These are phyloP conservation scores for Ianthella basta DNA, from an alignment of 37 sponge, comb jelly and placozoan genomes.

Conservation along the genomic window DNA sequence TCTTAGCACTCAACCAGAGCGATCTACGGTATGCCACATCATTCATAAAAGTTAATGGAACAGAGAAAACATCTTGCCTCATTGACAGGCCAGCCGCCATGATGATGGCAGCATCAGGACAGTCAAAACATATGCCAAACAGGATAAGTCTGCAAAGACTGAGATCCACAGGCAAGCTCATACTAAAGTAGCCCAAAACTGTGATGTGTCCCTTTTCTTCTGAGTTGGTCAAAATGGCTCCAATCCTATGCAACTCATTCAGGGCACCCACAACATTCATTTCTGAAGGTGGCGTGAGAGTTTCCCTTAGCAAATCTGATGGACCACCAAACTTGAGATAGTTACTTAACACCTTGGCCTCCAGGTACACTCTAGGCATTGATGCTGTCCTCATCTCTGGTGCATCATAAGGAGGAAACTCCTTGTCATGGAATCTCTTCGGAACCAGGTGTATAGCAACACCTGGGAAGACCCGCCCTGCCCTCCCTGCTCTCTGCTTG, in stretches of 20 bases:
- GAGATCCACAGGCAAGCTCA: conserved; percentile 66
- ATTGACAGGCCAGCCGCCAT: conserved; percentile 72
- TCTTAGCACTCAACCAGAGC: conserved; percentile 29
- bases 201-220: conserved; percentile 64
- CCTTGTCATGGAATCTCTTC: conserved; percentile 28
- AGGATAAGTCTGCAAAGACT: conserved; percentile 52
- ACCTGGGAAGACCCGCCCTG: conserved; percentile 70
- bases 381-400: conserved; percentile 67
- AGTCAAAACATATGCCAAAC: conserved; percentile 62
- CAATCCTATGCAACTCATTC: conserved; percentile 47
- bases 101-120: conserved; percentile 54
- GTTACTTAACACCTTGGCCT: conserved; percentile 51
- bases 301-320: conserved; percentile 48
- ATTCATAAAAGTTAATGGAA: conserved; percentile 40
- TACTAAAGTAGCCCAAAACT: conserved; percentile 62
- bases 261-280: conserved; percentile 63
- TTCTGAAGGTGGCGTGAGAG: conserved; percentile 58
- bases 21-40: conserved; percentile 16
- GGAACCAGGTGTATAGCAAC: conserved; percentile 65
- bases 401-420: conserved; percentile 48
- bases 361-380: conserved; percentile 59
- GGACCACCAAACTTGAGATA: conserved; percentile 31
- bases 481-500: conserved; percentile 71
- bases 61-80: conserved; percentile 55
- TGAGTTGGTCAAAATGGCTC: conserved; percentile 44